Evolutionary conservation across 2,888 invertebrate species (phyloP).

Genomic region (Gibbula magus): DNA sequence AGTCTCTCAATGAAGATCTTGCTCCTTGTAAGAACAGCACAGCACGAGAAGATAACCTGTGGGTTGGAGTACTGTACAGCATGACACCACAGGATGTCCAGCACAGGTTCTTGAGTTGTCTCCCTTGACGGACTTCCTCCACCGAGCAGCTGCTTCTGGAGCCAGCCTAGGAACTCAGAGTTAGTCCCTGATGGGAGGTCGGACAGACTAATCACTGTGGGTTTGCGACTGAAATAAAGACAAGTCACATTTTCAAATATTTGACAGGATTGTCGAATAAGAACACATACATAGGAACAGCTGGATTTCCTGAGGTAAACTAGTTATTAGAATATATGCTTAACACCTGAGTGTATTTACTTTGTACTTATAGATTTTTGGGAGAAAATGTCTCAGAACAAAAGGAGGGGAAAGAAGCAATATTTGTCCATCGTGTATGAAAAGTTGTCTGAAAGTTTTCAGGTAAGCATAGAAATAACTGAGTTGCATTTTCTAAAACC

Average conservation of each 20-base stretch:
- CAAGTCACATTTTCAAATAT: background rate
- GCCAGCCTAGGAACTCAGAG: constrained; percentile 52
- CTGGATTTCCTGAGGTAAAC: no score
- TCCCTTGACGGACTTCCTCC: constrained; percentile 18
- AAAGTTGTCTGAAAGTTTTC: no score
- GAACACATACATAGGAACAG: no score
- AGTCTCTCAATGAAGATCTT: constrained; percentile 62
- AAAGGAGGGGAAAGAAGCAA: no score
- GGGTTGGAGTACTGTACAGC: constrained; percentile 61
- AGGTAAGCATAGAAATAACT: no score
- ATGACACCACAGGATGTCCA: constrained; percentile 68
- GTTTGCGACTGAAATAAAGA: constrained; percentile 13
- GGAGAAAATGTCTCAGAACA: no score
- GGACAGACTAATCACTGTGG: constrained; percentile 38
- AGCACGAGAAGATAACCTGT: constrained; percentile 55
- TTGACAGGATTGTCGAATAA: background rate
- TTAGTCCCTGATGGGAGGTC: constrained; percentile 50
- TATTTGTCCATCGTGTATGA: no score
- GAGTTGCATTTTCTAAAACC: no score
- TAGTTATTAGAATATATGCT: no score
- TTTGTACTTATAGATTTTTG: no score
- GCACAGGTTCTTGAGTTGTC: constrained; percentile 46
- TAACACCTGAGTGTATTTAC: no score
- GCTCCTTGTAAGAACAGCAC: constrained; percentile 63
- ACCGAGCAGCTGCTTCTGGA: constrained; percentile 56